These are phyloP conservation scores for Peromyscus eremicus DNA, from an alignment of 2,797 vertebrate genomes.

Conservation along the genomic window DNA sequence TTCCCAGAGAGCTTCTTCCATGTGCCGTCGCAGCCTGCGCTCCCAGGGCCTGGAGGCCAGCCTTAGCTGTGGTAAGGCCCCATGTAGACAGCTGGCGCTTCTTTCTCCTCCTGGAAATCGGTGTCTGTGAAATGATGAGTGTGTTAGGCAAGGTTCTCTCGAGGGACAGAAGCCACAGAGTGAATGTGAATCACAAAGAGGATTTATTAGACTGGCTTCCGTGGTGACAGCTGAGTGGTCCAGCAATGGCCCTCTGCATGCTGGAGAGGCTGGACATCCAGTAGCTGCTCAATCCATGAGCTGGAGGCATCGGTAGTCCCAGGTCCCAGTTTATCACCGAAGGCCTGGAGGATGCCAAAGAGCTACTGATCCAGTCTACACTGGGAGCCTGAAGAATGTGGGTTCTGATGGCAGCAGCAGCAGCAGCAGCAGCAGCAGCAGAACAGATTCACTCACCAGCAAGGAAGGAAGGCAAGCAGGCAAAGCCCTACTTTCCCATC, in stretches of 20 bases:
- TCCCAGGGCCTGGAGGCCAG: constrained; percentile 91
- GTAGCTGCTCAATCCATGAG: not conserved
- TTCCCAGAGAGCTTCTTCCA: constrained; percentile 91
- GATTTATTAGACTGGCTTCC: not conserved
- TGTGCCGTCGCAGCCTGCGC: constrained; percentile 89
- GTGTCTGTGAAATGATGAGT: not conserved
- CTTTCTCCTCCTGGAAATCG: not conserved
- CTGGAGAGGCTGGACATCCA: not conserved
- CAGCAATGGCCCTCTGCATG: not conserved
- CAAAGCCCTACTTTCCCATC: not conserved
- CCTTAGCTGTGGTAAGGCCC: constrained; percentile 88
- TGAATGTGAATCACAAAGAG: not conserved
- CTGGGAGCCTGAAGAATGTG: not conserved
- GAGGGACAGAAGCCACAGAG: not conserved
- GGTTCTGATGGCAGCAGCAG: not conserved
- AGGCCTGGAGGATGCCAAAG: not conserved
- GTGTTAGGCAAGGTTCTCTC: not conserved
- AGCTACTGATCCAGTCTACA: not conserved
- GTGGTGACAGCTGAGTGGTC: not conserved
- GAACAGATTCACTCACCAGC: not conserved
- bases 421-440: not conserved
- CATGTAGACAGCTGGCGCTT: fast-evolving
- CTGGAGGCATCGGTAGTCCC: not conserved
- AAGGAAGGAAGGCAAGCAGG: not conserved
- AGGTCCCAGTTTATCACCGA: not conserved